Base-by-base conservation (phyloP, 2,888 invertebrate species). In the Zygogramma bicolorata region DNA sequence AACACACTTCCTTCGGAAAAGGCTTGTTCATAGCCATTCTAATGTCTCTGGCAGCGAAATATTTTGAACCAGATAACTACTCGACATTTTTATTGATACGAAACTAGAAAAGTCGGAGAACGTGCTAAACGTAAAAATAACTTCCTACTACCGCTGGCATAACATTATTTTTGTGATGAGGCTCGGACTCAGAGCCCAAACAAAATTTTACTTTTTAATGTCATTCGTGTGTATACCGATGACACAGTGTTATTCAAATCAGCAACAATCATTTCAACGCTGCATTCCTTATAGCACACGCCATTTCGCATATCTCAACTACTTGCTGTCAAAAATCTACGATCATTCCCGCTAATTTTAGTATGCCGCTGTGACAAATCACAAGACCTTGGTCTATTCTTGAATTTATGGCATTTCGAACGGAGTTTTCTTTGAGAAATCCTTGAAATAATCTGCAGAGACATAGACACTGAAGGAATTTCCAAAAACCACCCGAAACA, bases 191-290 rank as follows among this genome's bases (percentile, higher is more conserved):
- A 13, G 46, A 63, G 29, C 5, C 31, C n/a, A 29, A 63, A 63
- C 42, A 65, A 53, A 59, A 69, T 69, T 62, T 53, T 34, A 68
- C 46, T 58, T 69, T 69, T 69, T 63, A 69, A 69, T 65, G 57
- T 42, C 68, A 68, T 71, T 71, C 60, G 46, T 68, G 68, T 68
- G 42, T 29, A 49, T 38, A 46, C 46, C 62, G 42, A 68, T 72
- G 72, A 68, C 68, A 71, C 62, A 65, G 68, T 66, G 49, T 65
- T 72, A 72, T 72, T 65, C 58, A 72, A 72, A 72, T 72, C 40
- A 59, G 65, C 49, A 58, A 66, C 53, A 66, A 65, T 59, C 10
- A 31, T 58, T 42, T 49, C 34, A 25, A 65, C 53, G n/a, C 8
- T 53, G 65, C 65, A 65, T 66, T 70, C 65, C 38, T 58, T 31